A percentile compares a stretch with the other conserved stretches of the same genome.
Evolutionary conservation across 1,140 invertebrate species (phyloP).

Genomic region (Tetramorium parvispinum): DNA sequence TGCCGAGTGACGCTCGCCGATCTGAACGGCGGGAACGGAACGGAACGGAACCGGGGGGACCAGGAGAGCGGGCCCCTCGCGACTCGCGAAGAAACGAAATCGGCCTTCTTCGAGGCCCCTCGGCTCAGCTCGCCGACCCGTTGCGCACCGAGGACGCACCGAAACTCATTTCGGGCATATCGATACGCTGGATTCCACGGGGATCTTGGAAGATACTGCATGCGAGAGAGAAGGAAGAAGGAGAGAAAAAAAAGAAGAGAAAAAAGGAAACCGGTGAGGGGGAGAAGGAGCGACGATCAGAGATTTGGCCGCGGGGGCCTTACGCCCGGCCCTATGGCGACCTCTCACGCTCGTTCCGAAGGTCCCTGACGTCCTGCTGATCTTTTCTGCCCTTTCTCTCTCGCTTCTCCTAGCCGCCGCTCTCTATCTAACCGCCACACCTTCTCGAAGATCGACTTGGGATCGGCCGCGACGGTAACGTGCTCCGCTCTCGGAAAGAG

Average conservation of each 20-base stretch:
- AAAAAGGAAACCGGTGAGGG: not conserved
- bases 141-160: conserved; percentile 60
- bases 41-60: conserved; percentile 14
- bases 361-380: conserved; percentile 57
- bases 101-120: conserved; percentile 17
- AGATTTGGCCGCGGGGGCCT: conserved; percentile 33
- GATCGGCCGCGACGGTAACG: conserved; percentile 62
- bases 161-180: conserved; percentile 65
- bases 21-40: conserved; percentile 34
- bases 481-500: conserved; percentile 54
- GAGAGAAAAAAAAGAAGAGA: not conserved
- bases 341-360: conserved; percentile 58
- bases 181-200: conserved; percentile 58
- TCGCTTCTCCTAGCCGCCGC: conserved; percentile 34
- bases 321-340: conserved; percentile 37
- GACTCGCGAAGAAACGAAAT: conserved; percentile 5
- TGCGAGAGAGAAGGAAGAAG: not conserved
- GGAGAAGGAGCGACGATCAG: not conserved
- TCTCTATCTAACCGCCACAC: conserved; percentile 68
- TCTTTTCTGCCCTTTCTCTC: conserved; percentile 61
- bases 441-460: conserved; percentile 63
- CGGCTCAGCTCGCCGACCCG: conserved; percentile 12
- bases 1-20: conserved; percentile 35
- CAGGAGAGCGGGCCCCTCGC: conserved; percentile 4
- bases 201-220: conserved; percentile 32